Conservation (phyloP, 2,888 invertebrate genomes). For the Cyclophora punctaria region DNA sequence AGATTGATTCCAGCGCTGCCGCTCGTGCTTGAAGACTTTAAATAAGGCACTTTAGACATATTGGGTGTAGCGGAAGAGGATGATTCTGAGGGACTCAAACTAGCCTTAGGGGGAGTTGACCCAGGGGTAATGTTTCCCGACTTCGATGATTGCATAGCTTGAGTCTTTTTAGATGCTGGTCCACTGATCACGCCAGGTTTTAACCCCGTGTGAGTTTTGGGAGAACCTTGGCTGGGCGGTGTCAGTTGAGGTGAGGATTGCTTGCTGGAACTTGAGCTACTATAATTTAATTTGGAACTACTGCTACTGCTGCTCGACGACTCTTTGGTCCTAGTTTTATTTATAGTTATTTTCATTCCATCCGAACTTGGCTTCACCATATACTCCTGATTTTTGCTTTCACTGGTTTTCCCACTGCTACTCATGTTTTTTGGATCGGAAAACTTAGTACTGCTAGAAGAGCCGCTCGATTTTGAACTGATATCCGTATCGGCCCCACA, state of each 20-base stretch:
- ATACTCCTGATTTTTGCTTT: slow-evolving; percentile 85
- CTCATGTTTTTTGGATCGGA: slow-evolving; percentile 66
- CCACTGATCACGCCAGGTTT: slow-evolving; percentile 92
- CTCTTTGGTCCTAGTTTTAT: slow-evolving; percentile 88
- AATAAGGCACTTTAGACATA: slow-evolving; percentile 65
- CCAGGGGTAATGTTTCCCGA: slow-evolving; percentile 47
- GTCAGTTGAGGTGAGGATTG: slow-evolving; percentile 66
- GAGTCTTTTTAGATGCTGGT: slow-evolving; percentile 88
- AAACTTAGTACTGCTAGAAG: slow-evolving; percentile 58
- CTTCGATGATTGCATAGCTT: slow-evolving; percentile 74
- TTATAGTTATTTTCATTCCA: slow-evolving; percentile 93
- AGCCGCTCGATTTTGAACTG: slow-evolving; percentile 62
- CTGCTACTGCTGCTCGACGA: slow-evolving; percentile 66
- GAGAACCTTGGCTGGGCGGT: slow-evolving; percentile 77
- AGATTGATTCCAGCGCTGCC: slow-evolving; percentile 60
- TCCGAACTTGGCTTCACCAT: slow-evolving; percentile 93
- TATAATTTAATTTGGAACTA: slow-evolving; percentile 60
- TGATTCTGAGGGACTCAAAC: slow-evolving; percentile 56
- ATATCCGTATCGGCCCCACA: slow-evolving; percentile 73
- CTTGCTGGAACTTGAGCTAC: slow-evolving; percentile 60
- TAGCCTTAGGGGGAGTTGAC: slow-evolving; percentile 64
- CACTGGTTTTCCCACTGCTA: slow-evolving; percentile 50
- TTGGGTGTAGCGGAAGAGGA: slow-evolving; percentile 37
- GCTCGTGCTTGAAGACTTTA: slow-evolving; percentile 57
- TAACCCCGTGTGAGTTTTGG: slow-evolving; percentile 86